These are phyloP conservation scores for Sebastes kiyomatsui DNA, from an alignment of 2,797 vertebrate species.

Conservation along the genomic window DNA sequence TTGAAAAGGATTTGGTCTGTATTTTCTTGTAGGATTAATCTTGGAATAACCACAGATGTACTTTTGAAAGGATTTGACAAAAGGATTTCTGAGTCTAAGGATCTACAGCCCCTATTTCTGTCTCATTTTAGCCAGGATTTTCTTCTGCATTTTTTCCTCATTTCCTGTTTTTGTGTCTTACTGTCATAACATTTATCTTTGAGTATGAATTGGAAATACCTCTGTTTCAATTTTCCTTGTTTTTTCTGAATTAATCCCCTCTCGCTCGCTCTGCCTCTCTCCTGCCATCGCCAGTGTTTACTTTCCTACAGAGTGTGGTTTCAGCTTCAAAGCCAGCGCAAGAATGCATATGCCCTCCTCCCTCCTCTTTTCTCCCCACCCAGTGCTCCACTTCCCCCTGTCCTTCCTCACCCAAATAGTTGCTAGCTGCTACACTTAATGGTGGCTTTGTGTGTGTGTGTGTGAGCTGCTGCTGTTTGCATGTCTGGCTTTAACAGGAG, in stretches of 20 bases:
- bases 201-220: slow-evolving; percentile 35
- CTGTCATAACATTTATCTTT: slow-evolving; percentile 50
- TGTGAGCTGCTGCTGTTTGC: slow-evolving; percentile 53
- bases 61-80: slow-evolving; percentile 9
- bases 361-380: slow-evolving; percentile 53
- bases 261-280: slow-evolving; percentile 41
- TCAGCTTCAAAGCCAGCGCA: slow-evolving; percentile 75
- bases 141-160: slow-evolving; percentile 7
- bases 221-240: slow-evolving; percentile 23
- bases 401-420: slow-evolving; percentile 67
- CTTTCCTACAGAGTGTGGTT: slow-evolving; percentile 65
- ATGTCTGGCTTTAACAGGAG: slow-evolving; percentile 44
- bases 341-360: slow-evolving; percentile 65
- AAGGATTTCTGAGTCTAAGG: background rate
- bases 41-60: slow-evolving; percentile 17
- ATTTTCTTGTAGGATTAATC: slow-evolving; percentile 15
- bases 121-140: slow-evolving; percentile 39
- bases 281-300: slow-evolving; percentile 64
- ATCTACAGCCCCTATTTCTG: background rate
- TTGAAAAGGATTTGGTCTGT: slow-evolving; percentile 14
- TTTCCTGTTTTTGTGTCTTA: slow-evolving; percentile 19
- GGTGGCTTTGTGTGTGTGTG: slow-evolving; percentile 75
- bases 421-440: slow-evolving; percentile 64
- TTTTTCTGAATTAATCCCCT: slow-evolving; percentile 42
- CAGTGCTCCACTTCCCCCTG: slow-evolving; percentile 63